Evolutionary conservation across 2,888 invertebrate genomes (phyloP).

Genomic region (Noctuana brunneofusca): DNA sequence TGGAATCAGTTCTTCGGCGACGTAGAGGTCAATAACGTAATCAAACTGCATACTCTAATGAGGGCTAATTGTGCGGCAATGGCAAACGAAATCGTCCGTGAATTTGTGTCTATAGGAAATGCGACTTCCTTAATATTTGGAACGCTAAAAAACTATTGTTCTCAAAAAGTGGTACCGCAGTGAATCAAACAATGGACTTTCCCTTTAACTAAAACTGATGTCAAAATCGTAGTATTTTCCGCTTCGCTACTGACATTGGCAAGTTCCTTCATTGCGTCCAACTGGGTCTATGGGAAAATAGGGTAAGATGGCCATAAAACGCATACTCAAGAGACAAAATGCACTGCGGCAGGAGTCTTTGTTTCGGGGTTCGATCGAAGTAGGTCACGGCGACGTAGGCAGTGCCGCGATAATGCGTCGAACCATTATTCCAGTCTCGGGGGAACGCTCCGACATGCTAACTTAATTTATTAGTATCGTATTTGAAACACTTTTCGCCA

Average conservation of each 20-base stretch:
- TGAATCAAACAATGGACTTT: background rate
- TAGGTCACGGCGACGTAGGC: constrained; percentile 49
- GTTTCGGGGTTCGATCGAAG: constrained; percentile 40
- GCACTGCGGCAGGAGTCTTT: constrained; percentile 35
- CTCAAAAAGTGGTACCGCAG: background rate
- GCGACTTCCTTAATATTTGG: background rate
- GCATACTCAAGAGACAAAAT: constrained; percentile 18
- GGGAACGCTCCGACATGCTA: constrained; percentile 43
- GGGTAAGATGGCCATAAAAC: constrained; percentile 14
- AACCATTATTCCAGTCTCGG: constrained; percentile 45
- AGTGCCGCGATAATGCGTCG: constrained; percentile 47
- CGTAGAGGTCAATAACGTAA: constrained; percentile 19
- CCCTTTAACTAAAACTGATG: background rate
- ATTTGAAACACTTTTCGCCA: constrained; percentile 34
- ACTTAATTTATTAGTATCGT: constrained; percentile 38
- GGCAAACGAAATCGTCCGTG: constrained; percentile 11
- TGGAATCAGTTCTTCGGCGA: constrained; percentile 1
- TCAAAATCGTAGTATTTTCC: background rate
- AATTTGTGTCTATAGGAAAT: background rate
- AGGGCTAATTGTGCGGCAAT: constrained; percentile 20
- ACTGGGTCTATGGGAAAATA: background rate
- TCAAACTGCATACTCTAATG: constrained; percentile 2
- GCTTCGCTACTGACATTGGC: background rate
- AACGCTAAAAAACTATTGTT: background rate
- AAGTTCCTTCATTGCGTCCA: background rate